Evolutionary conservation across 2,888 invertebrate species (phyloP).

Genomic region (Orthonychiurus folsomi): DNA sequence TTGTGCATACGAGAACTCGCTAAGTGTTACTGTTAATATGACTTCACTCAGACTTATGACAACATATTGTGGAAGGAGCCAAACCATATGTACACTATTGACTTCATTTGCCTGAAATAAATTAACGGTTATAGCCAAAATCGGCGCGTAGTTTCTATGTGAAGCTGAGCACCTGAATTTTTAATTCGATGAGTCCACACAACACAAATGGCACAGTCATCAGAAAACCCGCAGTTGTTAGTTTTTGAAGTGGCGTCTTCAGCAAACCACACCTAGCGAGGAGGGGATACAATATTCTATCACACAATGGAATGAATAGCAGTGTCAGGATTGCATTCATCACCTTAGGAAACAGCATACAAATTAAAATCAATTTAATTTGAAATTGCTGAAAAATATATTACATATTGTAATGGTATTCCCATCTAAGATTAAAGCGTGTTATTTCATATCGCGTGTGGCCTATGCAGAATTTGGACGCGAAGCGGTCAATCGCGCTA

Average conservation of each 20-base stretch:
- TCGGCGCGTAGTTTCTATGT: too few relatives aligned
- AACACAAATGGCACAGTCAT: background rate
- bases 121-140: too few relatives aligned
- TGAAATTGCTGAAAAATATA: too few relatives aligned
- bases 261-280: background rate
- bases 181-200: background rate
- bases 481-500: too few relatives aligned
- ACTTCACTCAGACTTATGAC: conserved; percentile 89
- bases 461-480: too few relatives aligned
- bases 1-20: conserved; percentile 89
- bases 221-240: background rate
- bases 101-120: too few relatives aligned
- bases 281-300: background rate
- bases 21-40: conserved; percentile 88
- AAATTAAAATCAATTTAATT: background rate
- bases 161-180: conserved; percentile 5
- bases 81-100: conserved; percentile 70
- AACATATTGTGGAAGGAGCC: conserved; percentile 82
- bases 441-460: too few relatives aligned
- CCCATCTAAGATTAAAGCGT: too few relatives aligned
- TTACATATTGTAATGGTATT: too few relatives aligned
- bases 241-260: background rate
- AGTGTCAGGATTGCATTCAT: background rate
- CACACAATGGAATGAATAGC: conserved; percentile 5
- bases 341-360: background rate